Evolutionary conservation across 2,113 vertebrate genomes (phyloP), one percentile per base, ranked within the genome.

Genomic region (Oceanodroma tethys): DNA sequence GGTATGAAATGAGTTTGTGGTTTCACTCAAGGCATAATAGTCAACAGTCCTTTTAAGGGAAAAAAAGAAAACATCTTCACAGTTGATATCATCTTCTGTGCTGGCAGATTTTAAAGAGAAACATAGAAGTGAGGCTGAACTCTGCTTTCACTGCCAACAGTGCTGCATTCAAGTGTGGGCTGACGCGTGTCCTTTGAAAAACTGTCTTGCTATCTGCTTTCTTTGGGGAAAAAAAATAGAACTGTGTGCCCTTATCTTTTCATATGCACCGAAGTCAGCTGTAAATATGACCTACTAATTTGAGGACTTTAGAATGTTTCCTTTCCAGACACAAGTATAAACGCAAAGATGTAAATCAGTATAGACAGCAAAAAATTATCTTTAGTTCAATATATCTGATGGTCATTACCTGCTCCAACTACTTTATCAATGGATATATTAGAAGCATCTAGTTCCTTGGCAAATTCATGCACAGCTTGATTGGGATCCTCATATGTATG

Each of bases 401-500:
- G 13, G 17, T 85, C 48, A 29, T 97, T 98, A 99, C 99, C 99
- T 95, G 99, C 99, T 97, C 99, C 99, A 56, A 99, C 99, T 63
- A 99, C 99, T 97, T 99, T 99, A 95, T 99, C 99, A 75, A 99
- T 99, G 48, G 99, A 99, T 98, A 99, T 99, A 94, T 97, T 99
- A 32, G 99, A 98, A 83, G 99, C 99, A 59, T 99, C 99, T 53
- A 99, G 98, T 93, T 99, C 99, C 97, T 99, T 99, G 70, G 99
- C 98, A 95, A 99, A 99, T 87, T 99, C 99, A 81, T 99, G 99
- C 80, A 99, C 99, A 12, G 99, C 99, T 97, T 99, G 99, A 93
- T 98, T 99, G 60, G 99, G 99, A 96, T 99, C 99, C 96, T 99
- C 99, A 5, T 99, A 99, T 3, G 99, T 99, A 96, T 99, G 99